These are phyloP conservation scores for Brevimyrus niger DNA, from an alignment of 2,113 vertebrate genomes.

Conservation along the genomic window DNA sequence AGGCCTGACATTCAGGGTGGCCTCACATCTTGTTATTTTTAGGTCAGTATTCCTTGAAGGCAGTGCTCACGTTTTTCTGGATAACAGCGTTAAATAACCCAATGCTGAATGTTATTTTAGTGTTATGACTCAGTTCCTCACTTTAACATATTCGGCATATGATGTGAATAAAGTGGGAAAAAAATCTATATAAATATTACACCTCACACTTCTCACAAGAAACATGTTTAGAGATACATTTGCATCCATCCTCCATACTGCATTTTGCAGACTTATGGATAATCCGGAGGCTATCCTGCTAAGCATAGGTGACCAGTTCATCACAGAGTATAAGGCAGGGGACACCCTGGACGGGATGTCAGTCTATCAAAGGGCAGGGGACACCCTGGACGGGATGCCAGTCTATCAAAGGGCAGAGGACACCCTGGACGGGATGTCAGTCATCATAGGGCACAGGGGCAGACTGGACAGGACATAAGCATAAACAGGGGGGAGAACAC, in stretches of 20 bases:
- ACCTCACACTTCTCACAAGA: not conserved
- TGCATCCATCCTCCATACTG: not conserved
- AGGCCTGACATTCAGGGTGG: not conserved
- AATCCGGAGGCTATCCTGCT: not conserved
- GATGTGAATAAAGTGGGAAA: not conserved
- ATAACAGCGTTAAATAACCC: not conserved
- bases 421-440: not conserved
- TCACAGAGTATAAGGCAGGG: not conserved
- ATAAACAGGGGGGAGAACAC: not conserved
- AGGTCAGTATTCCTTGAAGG: not conserved
- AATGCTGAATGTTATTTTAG: conserved; percentile 3
- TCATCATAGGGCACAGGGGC: not conserved
- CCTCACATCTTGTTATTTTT: not conserved
- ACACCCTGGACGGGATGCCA: not conserved
- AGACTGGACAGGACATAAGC: not conserved
- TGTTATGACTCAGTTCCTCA: not conserved
- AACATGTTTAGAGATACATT: not conserved
- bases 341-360: not conserved
- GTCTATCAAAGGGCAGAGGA: not conserved
- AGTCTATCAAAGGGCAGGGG: not conserved
- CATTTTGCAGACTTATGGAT: not conserved
- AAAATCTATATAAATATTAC: not conserved
- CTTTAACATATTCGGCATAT: not conserved
- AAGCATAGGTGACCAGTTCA: not conserved
- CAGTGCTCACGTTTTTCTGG: not conserved